Conservation (phyloP, 1,140 invertebrate genomes). For the Venturia canescens region DNA sequence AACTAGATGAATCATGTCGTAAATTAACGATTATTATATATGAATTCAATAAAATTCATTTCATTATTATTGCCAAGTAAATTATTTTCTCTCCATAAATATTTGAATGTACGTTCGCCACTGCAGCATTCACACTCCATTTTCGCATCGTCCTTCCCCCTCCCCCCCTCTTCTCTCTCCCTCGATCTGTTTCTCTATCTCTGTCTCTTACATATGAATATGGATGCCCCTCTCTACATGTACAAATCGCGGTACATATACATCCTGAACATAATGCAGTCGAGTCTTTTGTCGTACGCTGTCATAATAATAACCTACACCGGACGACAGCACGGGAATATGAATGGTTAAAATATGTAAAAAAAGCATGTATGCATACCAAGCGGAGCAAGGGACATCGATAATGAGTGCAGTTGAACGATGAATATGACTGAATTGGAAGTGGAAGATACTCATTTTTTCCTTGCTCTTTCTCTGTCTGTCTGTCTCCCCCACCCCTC, state of each 20-base stretch:
- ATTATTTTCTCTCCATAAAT: no score
- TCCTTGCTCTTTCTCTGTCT: not conserved
- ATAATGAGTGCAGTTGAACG: slow-evolving; percentile 33
- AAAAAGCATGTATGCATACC: not conserved
- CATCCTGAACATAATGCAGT: slow-evolving; percentile 9
- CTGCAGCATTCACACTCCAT: no score
- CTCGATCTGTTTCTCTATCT: not conserved
- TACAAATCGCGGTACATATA: not conserved
- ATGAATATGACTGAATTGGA: slow-evolving; percentile 15
- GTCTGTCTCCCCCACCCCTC: no score
- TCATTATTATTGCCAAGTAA: no score
- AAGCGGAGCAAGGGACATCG: not conserved
- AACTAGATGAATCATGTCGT: no score
- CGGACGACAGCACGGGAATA: not conserved
- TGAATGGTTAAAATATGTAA: slow-evolving; percentile 12
- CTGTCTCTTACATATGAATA: not conserved
- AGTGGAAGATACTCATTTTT: not conserved
- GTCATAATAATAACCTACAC: slow-evolving; percentile 7
- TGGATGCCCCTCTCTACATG: not conserved
- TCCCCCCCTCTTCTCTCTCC: no score
- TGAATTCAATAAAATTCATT: no score
- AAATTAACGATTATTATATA: no score
- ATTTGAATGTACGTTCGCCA: no score
- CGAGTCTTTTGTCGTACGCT: not conserved
- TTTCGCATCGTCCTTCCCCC: no score